Evolutionary conservation across 2,797 vertebrate species (phyloP).

Genomic region (Chlorospingus semifuscus): DNA sequence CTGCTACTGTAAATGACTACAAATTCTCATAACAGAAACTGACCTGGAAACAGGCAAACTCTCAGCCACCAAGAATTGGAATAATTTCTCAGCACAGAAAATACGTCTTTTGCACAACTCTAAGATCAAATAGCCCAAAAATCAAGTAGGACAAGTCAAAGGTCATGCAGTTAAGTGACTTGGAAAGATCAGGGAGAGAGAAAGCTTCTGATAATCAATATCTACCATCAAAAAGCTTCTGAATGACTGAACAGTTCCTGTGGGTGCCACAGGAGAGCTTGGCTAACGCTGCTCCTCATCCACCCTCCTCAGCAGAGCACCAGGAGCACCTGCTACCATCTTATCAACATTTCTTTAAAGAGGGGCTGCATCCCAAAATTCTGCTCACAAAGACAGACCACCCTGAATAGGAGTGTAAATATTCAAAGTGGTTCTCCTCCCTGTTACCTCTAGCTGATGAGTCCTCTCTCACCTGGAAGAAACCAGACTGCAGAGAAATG

Average conservation of each 20-base stretch:
- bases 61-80: background rate
- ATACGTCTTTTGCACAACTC: background rate
- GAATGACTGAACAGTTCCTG: background rate
- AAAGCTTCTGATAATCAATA: background rate
- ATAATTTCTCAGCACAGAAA: background rate
- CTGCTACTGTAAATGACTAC: background rate
- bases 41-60: background rate
- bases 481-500: background rate
- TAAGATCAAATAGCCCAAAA: background rate
- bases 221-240: background rate
- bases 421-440: background rate
- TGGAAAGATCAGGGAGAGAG: background rate
- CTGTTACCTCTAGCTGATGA: background rate
- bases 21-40: background rate
- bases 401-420: background rate
- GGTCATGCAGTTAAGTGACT: background rate
- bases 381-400: background rate
- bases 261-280: background rate
- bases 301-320: background rate
- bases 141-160: background rate
- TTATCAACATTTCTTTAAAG: background rate
- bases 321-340: background rate
- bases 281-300: background rate
- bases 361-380: background rate
- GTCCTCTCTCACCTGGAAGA: conserved; percentile 32